Evolutionary conservation across 2,113 vertebrate species (phyloP), one percentile per base, ranked within the genome.

Genomic region (Daphoenositta chrysoptera): DNA sequence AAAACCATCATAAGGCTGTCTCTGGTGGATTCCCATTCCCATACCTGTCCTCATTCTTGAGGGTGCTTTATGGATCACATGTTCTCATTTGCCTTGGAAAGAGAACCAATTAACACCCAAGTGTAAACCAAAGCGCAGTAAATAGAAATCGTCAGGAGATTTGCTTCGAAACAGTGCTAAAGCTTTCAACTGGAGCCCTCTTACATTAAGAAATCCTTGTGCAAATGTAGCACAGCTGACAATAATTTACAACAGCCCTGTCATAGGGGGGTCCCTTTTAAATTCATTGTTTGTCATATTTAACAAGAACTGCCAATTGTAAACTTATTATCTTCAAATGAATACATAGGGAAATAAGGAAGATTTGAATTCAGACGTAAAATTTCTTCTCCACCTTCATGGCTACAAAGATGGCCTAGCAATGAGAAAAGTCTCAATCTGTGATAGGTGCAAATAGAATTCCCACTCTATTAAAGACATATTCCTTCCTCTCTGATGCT

Each of bases 321-420:
- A 42, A 60, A 54, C 7, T 45, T 64, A 27, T 56, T 3, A 40
- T 44, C 83, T 89, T 71, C 57, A 69, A 30, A 28, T 64, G 31
- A 89, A 54, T 65, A 35, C 30, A 54, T 26, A 31, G 15, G 10
- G 7, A n/a, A 13, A 58, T 28, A 54, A 80, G 23, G 23, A 80
- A 64, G 14, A 69, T 64, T 77, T 72, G 0, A 72, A 56, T 56
- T 94, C 20, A 63, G 24, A 23, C 33, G n/a, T 23, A n/a, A 54
- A 10, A 0, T 31, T 79, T 23, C 23, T 78, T 78, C 57, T 42
- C 37, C 3, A 2, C 6, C 26, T 79, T 63, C n/a, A 39, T 37
- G 18, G 4, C 3, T 58, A 21, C 0, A 0, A 80, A 91, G 27
- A 37, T 35, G 21, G 12, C 33, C 9, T 51, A 30, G 24, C 5